These are phyloP conservation scores for Coluber constrictor DNA, from an alignment of 2,797 vertebrate genomes.

Conservation along the genomic window DNA sequence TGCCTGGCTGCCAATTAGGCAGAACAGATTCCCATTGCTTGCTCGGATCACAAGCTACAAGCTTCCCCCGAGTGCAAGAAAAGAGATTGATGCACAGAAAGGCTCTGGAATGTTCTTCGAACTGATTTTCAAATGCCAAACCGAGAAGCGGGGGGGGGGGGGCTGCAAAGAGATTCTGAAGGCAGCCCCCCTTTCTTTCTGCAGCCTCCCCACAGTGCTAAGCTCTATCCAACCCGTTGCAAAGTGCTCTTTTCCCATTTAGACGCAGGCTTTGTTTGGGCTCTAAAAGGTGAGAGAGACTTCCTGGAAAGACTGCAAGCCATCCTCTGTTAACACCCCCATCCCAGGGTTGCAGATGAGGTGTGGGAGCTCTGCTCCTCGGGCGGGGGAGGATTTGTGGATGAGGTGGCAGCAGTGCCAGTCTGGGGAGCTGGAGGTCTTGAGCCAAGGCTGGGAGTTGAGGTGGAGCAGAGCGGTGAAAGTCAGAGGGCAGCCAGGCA, in stretches of 20 bases:
- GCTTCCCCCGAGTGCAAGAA: background rate
- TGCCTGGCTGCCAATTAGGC: background rate
- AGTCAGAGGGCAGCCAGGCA: background rate
- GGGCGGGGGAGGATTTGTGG: background rate
- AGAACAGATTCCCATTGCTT: background rate
- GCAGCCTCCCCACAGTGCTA: background rate
- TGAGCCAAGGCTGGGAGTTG: background rate
- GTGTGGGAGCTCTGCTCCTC: background rate
- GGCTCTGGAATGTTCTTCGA: background rate
- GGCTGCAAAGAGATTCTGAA: background rate
- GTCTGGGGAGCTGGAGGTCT: background rate
- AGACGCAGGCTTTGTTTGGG: background rate
- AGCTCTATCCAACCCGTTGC: background rate
- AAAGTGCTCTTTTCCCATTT: background rate
- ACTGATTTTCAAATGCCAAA: background rate
- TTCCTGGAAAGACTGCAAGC: background rate
- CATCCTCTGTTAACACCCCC: background rate
- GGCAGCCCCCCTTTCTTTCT: background rate
- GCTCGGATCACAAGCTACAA: background rate
- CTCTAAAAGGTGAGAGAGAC: background rate
- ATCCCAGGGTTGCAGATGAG: background rate
- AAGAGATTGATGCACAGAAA: background rate
- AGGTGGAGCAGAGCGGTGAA: accelerated
- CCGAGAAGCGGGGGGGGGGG: background rate
- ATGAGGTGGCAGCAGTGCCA: background rate